A percentile compares a stretch with the other conserved stretches of the same genome.
Conservation (phyloP, 2,888 invertebrate species). For the Coelinius sp. region DNA sequence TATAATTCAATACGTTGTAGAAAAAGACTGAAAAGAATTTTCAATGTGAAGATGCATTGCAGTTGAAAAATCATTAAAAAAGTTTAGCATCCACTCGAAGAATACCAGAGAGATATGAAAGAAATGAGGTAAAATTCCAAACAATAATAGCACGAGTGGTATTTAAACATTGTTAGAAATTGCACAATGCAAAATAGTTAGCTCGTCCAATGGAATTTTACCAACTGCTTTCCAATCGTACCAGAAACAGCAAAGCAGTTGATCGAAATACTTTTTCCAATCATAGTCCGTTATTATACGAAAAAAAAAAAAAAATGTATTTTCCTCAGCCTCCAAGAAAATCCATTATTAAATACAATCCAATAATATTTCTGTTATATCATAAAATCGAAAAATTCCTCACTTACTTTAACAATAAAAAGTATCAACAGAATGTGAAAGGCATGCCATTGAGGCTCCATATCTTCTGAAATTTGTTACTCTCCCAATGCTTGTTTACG, state of each 20-base stretch:
- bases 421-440: background rate
- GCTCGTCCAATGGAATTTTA: background rate
- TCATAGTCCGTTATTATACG: no score
- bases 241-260: background rate
- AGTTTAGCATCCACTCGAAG: background rate
- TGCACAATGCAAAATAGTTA: background rate
- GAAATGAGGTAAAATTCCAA: background rate
- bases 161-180: background rate
- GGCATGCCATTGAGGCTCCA: slow-evolving; percentile 3
- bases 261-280: no score
- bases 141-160: background rate
- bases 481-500: slow-evolving; percentile 13
- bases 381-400: background rate
- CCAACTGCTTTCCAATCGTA: background rate
- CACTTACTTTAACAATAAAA: slow-evolving; percentile 17
- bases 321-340: background rate
- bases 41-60: background rate
- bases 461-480: slow-evolving; percentile 11
- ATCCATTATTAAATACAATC: background rate
- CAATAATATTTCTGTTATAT: slow-evolving; percentile 4
- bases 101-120: background rate
- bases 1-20: background rate
- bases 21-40: background rate
- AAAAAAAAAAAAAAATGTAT: background rate
- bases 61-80: background rate